A percentile compares a stretch with the other conserved stretches of the same genome.
These are phyloP conservation scores for Synchiropus splendidus DNA, from an alignment of 2,113 vertebrate species.

Conservation along the genomic window DNA sequence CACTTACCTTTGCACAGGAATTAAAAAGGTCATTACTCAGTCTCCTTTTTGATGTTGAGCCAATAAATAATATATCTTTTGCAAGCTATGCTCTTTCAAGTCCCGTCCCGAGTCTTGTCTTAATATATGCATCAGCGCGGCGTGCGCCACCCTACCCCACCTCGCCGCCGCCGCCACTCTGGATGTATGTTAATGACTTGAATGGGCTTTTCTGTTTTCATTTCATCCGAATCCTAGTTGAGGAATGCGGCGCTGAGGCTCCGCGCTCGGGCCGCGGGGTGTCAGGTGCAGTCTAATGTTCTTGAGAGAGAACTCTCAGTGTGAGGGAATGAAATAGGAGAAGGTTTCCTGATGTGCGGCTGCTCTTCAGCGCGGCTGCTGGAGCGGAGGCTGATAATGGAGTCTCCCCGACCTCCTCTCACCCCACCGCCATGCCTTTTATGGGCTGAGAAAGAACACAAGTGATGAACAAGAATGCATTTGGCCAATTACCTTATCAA, in stretches of 20 bases:
- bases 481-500: slow-evolving; percentile 32
- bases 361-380: slow-evolving; percentile 18
- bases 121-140: slow-evolving; percentile 62
- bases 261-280: slow-evolving; percentile 34
- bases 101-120: slow-evolving; percentile 46
- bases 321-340: slow-evolving; percentile 48
- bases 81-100: slow-evolving; percentile 68
- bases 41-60: slow-evolving; percentile 64
- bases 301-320: slow-evolving; percentile 34
- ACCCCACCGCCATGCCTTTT: slow-evolving; percentile 1
- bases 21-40: slow-evolving; percentile 63
- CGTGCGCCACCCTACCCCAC: slow-evolving; percentile 35
- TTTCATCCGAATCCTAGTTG: slow-evolving; percentile 63
- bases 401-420: background rate
- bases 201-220: slow-evolving; percentile 62
- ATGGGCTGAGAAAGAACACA: slow-evolving; percentile 20
- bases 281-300: slow-evolving; percentile 43
- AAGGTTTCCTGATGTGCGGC: slow-evolving; percentile 23
- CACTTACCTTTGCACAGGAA: slow-evolving; percentile 58
- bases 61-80: slow-evolving; percentile 68
- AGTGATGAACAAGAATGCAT: slow-evolving; percentile 30
- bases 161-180: slow-evolving; percentile 34
- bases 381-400: slow-evolving; percentile 13
- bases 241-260: slow-evolving; percentile 43
- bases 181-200: slow-evolving; percentile 65